Evolutionary conservation across 2,113 vertebrate species (phyloP).

Genomic region (Halichoeres trimaculatus): DNA sequence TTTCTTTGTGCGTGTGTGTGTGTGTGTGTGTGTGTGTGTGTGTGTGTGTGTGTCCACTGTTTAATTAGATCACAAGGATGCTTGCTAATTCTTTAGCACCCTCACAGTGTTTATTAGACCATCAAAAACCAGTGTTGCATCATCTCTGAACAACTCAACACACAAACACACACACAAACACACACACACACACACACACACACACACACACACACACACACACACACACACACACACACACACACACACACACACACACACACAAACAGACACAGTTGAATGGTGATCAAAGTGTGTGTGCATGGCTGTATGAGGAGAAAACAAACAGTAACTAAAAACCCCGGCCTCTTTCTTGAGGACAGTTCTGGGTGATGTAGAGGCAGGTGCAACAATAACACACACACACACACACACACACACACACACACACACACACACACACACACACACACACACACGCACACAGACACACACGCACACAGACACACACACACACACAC

Average conservation of each 20-base stretch:
- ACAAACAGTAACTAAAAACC: constrained; percentile 15
- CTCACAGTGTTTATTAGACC: constrained; percentile 64
- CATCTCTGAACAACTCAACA: constrained; percentile 50
- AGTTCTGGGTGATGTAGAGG: constrained; percentile 26
- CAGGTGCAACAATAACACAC: constrained; percentile 51
- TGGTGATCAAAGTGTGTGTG: constrained; percentile 41
- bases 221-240: no score
- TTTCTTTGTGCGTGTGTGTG: constrained; percentile 21
- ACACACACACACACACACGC: constrained; percentile 14
- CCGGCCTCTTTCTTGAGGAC: constrained; percentile 33
- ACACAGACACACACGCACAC: constrained; percentile 1
- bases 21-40: constrained; percentile 44
- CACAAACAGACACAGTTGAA: constrained; percentile 4
- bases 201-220: constrained; percentile 11
- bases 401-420: neutral
- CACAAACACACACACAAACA: no score
- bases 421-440: constrained; percentile 6
- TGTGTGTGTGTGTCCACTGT: constrained; percentile 60
- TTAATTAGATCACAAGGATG: constrained; percentile 76
- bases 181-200: no score
- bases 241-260: no score
- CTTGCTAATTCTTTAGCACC: constrained; percentile 57
- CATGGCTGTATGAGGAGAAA: constrained; percentile 33
- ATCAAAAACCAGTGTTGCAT: constrained; percentile 68
- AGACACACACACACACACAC: neutral